Evolutionary conservation across 2,797 vertebrate species (phyloP), one percentile per base, ranked within the genome.

Genomic region (Coreius guichenoti): DNA sequence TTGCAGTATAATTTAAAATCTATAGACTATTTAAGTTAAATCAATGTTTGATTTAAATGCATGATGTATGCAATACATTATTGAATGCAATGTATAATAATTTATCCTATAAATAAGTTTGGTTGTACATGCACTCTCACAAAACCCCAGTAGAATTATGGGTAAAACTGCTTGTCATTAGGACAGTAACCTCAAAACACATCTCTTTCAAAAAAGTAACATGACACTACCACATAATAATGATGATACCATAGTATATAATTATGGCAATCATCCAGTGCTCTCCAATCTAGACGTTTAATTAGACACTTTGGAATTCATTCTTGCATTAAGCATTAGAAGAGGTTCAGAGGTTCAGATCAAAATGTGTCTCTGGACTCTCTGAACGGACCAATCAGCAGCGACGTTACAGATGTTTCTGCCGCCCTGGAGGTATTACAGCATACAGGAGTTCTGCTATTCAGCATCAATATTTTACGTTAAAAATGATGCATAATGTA

Each of bases 261-360:
- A 56, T 56, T n/a, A 47, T 47, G 45, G 14, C 13, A 45, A 45
- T 45, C 45, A n/a, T 9, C 23, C 54, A n/a, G 23, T 12, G 11
- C 56, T n/a, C 11, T 58, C 23, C 56, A 58, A 12, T 58, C 23
- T 0, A 12, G 4, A 56, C 54, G 6, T 16, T 51, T 51, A 19
- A 51, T 51, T 51, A 19, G 5, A 51, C 14, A 51, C 17, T 54
- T 21, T 7, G 4, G 14, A 17, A 21, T 54, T 54, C 0, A 7
- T 51, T 17, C 49, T 17, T 19, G 16, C 6, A 19, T 54, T 54
- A 19, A 6, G 49, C 16, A 51, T 51, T 4, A 51, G 16, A 69
- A 31, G 36, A 70, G 68, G 33, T 69, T 70, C 68, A 31, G 36
- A 70, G 68, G 33, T 69, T 70, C 68, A 14, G 33, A 68, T 39